These are phyloP conservation scores for Cisticola juncidis DNA, from an alignment of 2,113 vertebrate species.

Conservation along the genomic window DNA sequence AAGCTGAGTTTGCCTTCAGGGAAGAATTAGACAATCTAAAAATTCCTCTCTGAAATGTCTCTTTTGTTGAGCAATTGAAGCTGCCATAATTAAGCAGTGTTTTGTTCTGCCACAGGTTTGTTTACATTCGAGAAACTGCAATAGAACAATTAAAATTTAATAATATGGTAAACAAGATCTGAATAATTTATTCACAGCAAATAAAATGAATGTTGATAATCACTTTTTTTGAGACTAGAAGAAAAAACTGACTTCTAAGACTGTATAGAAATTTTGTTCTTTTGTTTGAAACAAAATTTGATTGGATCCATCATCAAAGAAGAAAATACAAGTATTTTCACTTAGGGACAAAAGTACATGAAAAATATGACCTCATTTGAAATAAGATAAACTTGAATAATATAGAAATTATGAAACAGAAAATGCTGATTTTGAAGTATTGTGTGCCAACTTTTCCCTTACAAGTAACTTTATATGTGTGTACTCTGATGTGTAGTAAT, in stretches of 20 bases:
- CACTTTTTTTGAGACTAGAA: neutral
- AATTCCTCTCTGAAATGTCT: slow-evolving; percentile 32
- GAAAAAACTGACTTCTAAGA: neutral
- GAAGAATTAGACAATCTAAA: slow-evolving; percentile 13
- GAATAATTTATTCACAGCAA: slow-evolving; percentile 74
- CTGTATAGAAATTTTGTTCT: neutral
- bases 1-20: slow-evolving; percentile 6
- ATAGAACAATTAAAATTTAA: slow-evolving; percentile 77
- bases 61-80: slow-evolving; percentile 45
- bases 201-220: slow-evolving; percentile 58
- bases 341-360: neutral
- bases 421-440: neutral
- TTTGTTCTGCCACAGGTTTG: slow-evolving; percentile 49
- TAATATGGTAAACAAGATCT: slow-evolving; percentile 73
- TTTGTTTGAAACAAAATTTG: neutral
- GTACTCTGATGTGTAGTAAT: neutral
- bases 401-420: neutral
- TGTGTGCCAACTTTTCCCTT: neutral
- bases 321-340: neutral
- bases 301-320: neutral
- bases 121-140: slow-evolving; percentile 69
- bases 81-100: neutral
- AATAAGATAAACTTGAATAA: neutral
- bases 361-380: neutral
- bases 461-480: neutral